Percentiles rank a stretch among this genome's conserved stretches.
These are phyloP conservation scores for Pyrrhosoma nymphula DNA, from an alignment of 2,888 invertebrate genomes.

Conservation along the genomic window DNA sequence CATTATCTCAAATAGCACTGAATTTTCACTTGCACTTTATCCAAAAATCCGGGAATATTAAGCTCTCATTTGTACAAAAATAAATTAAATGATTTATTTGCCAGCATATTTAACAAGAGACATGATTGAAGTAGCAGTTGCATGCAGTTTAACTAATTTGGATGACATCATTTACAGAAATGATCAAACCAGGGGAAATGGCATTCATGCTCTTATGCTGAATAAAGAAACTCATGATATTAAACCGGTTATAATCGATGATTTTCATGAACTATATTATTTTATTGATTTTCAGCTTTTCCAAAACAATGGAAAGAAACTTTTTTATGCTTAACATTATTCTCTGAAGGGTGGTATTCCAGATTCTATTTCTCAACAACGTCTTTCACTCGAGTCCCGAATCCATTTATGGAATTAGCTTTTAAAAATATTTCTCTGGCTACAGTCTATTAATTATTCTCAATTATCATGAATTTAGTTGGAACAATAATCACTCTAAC, in stretches of 20 bases:
- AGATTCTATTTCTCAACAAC: no score
- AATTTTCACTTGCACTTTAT: background rate
- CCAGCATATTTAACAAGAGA: slow-evolving; percentile 39
- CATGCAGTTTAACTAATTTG: slow-evolving; percentile 31
- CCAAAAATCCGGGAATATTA: background rate
- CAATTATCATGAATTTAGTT: background rate
- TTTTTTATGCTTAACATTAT: no score
- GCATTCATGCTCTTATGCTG: background rate
- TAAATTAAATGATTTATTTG: background rate
- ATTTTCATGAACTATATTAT: background rate
- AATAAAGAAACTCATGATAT: background rate
- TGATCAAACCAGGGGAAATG: background rate
- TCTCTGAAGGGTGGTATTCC: no score
- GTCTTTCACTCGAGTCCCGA: no score
- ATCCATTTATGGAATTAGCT: no score
- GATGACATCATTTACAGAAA: background rate
- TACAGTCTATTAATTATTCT: background rate
- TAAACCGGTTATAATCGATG: background rate
- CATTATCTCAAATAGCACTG: background rate
- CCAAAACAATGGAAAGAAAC: no score
- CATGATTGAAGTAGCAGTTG: slow-evolving; percentile 3
- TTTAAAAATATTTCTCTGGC: no score
- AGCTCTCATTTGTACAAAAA: background rate
- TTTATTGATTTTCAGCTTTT: no score
- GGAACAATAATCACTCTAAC: no score